A percentile compares a stretch with the other conserved stretches of the same genome.
These are phyloP conservation scores for Corythornis vintsioides DNA, from an alignment of 2,113 vertebrate species.

Conservation along the genomic window DNA sequence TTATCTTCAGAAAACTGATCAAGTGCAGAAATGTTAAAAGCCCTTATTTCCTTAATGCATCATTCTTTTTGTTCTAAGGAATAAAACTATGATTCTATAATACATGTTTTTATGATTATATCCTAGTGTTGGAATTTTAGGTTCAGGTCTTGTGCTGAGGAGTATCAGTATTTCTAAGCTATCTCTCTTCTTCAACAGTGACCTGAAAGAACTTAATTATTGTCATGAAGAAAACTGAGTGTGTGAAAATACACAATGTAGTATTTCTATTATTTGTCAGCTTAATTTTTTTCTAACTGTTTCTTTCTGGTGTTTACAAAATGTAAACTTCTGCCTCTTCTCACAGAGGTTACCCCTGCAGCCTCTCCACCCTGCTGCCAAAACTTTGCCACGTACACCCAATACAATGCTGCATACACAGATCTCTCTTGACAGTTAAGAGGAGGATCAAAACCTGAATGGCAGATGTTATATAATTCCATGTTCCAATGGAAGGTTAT, in stretches of 20 bases:
- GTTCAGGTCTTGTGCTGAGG: neutral
- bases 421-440: neutral
- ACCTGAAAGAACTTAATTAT: neutral
- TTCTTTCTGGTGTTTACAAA: neutral
- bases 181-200: neutral
- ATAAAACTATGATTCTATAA: neutral
- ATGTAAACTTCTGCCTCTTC: neutral
- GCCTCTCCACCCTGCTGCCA: neutral
- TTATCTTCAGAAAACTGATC: neutral
- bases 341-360: neutral
- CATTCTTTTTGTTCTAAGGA: neutral
- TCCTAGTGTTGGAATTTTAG: neutral
- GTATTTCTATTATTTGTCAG: neutral
- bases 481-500: neutral
- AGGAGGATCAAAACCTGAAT: neutral
- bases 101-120: neutral
- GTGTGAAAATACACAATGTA: neutral
- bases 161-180: neutral
- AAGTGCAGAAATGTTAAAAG: neutral
- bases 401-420: neutral
- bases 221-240: neutral
- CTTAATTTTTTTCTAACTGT: neutral
- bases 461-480: neutral
- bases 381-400: neutral
- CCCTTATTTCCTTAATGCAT: neutral